These are phyloP conservation scores for Neoniphon sammara DNA, from an alignment of 2,797 vertebrate species.

Conservation along the genomic window DNA sequence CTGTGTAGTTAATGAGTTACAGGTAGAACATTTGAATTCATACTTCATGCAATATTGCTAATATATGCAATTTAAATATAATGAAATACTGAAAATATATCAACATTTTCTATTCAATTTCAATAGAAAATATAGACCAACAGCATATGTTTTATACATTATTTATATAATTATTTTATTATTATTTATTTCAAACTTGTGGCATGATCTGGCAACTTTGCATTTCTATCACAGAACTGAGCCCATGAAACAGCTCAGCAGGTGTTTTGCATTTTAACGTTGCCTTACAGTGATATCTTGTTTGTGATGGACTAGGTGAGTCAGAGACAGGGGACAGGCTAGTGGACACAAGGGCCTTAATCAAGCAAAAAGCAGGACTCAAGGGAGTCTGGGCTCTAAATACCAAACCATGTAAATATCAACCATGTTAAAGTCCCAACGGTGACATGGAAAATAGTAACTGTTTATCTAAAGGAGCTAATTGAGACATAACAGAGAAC, in stretches of 20 bases:
- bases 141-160: no score
- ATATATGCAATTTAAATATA: no score
- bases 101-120: background rate
- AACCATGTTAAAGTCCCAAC: background rate
- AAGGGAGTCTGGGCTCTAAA: background rate
- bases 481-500: no score
- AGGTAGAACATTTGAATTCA: background rate
- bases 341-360: slow-evolving; percentile 21
- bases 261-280: background rate
- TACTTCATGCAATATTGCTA: background rate
- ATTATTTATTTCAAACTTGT: no score
- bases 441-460: background rate
- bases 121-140: no score
- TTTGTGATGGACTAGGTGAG: background rate
- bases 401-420: background rate
- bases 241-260: no score
- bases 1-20: slow-evolving; percentile 69
- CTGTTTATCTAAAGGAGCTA: no score
- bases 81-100: background rate
- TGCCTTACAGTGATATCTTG: background rate
- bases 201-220: background rate
- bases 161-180: no score
- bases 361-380: slow-evolving; percentile 24
- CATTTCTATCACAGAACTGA: background rate
- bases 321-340: background rate